Evolutionary conservation across 2,113 vertebrate species (phyloP).

Genomic region (Telmatochromis bifrenatus): DNA sequence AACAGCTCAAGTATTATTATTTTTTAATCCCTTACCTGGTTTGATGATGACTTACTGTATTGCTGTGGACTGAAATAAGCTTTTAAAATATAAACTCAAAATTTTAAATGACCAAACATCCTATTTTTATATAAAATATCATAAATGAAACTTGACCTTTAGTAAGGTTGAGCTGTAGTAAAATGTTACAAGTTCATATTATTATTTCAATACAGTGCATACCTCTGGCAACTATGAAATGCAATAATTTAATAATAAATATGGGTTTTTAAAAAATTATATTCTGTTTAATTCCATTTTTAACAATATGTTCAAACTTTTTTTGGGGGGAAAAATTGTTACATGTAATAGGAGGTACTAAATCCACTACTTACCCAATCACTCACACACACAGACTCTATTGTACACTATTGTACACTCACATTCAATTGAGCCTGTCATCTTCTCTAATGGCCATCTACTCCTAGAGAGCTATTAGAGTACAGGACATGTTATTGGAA

Average conservation of each 20-base stretch:
- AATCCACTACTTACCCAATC: background rate
- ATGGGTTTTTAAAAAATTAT: background rate
- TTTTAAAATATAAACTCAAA: background rate
- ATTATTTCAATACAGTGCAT: background rate
- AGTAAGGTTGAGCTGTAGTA: background rate
- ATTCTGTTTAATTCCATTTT: background rate
- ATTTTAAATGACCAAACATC: background rate
- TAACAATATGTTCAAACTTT: background rate
- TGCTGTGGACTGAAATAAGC: background rate
- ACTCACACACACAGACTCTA: background rate
- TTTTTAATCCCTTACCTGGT: background rate
- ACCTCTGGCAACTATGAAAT: background rate
- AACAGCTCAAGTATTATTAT: background rate
- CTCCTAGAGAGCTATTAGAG: constrained; percentile 63
- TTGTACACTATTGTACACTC: background rate
- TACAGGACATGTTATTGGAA: constrained; percentile 71
- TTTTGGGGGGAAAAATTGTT: accelerated
- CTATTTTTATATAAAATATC: background rate
- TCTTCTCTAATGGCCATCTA: constrained; percentile 55
- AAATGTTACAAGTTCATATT: background rate
- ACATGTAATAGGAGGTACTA: background rate
- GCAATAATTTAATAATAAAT: background rate
- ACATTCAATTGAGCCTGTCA: constrained; percentile 63
- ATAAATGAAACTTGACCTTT: background rate
- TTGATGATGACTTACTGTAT: background rate